Evolutionary conservation across 2,113 vertebrate species (phyloP).

Genomic region (Trachemys scripta): DNA sequence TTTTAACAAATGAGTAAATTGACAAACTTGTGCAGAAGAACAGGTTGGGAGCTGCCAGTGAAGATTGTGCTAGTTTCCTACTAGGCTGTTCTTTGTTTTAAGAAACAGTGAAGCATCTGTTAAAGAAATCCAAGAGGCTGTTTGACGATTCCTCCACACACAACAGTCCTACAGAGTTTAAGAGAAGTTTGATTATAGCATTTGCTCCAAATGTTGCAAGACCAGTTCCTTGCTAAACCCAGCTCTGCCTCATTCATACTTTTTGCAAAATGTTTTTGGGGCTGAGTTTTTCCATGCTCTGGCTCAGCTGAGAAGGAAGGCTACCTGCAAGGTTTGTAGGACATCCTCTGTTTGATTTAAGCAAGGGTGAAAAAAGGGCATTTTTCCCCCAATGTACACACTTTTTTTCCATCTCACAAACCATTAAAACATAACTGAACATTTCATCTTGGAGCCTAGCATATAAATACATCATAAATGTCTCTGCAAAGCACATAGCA

Average conservation of each 20-base stretch:
- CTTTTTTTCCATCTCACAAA: neutral
- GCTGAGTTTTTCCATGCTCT: slow-evolving; percentile 22
- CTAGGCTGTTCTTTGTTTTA: neutral
- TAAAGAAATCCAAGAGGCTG: slow-evolving; percentile 20
- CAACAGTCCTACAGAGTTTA: slow-evolving; percentile 34
- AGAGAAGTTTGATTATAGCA: slow-evolving; percentile 14
- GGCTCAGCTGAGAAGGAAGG: slow-evolving; percentile 26
- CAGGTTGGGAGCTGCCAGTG: neutral
- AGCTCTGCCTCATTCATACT: neutral
- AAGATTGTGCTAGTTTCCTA: neutral
- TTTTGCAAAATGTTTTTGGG: neutral
- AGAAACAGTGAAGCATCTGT: neutral
- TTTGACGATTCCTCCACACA: slow-evolving; percentile 37
- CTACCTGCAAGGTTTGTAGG: slow-evolving; percentile 14
- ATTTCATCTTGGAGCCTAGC: neutral
- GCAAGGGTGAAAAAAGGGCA: slow-evolving; percentile 8
- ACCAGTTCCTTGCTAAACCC: slow-evolving; percentile 30
- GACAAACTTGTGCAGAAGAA: neutral
- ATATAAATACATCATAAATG: neutral
- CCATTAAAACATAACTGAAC: neutral
- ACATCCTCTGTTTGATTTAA: neutral
- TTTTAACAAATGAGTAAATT: neutral
- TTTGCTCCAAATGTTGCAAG: slow-evolving; percentile 36
- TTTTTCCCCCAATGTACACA: neutral
- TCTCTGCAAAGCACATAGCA: neutral